Percentiles rank a stretch among this genome's conserved stretches.
Evolutionary conservation across 2,113 vertebrate genomes (phyloP).

Genomic region (Sinocyclocheilus anophthalmus): DNA sequence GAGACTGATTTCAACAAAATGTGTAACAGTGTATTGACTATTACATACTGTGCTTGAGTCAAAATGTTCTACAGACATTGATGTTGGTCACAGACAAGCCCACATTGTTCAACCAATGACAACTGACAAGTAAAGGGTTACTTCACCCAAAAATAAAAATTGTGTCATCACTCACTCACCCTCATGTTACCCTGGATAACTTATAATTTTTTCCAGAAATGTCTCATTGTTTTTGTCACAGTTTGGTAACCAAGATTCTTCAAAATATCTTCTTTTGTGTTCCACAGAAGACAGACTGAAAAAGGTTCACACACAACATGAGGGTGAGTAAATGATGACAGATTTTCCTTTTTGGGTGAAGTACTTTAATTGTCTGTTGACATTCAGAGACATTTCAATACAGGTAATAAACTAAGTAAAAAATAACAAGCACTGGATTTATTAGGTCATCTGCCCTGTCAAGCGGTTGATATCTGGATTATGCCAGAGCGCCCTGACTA

Average conservation of each 20-base stretch:
- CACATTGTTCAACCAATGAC: neutral
- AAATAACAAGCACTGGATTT: neutral
- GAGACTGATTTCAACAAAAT: neutral
- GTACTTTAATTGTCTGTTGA: neutral
- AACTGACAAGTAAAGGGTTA: neutral
- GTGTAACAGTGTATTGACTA: neutral
- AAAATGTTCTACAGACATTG: neutral
- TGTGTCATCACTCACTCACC: neutral
- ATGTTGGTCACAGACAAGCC: neutral
- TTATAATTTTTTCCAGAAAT: neutral
- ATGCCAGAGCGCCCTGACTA: neutral
- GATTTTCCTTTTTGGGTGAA: neutral
- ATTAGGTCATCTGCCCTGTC: neutral
- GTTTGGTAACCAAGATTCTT: neutral
- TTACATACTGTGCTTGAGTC: neutral
- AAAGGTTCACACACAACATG: neutral
- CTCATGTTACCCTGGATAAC: neutral
- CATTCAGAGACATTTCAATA: neutral
- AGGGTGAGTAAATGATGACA: neutral
- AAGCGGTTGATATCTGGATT: neutral
- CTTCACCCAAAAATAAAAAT: neutral
- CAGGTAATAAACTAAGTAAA: neutral
- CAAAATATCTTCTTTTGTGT: neutral
- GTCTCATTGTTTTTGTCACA: neutral
- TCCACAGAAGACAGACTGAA: neutral